Evolutionary conservation across 2,888 invertebrate genomes (phyloP), one percentile per base, ranked within the genome.

Genomic region (Nemotelus pantherinus): DNA sequence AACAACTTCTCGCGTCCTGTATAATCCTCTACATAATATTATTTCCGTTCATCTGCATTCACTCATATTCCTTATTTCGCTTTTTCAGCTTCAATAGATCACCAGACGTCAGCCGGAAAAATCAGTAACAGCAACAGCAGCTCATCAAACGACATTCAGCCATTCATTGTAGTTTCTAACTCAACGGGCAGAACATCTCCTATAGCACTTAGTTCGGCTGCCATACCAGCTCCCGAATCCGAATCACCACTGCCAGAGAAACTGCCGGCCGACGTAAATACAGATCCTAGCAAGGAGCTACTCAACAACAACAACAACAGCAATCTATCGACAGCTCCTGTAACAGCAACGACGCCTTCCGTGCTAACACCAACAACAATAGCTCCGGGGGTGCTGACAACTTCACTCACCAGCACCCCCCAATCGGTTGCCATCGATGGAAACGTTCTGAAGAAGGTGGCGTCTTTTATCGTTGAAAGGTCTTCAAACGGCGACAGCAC

Each of bases 401-500:
- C 88, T 1, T 90, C 90, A 39, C 75, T 70, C 41, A 39, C 58
- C 25, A 25, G 25, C 25, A 25, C 25, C 25, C 25, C 25, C 53
- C 67, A 67, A 57, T 50, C 48, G 41, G 10, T 63, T 43, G 67
- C 58, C 81, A 82, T 86, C 1, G 92, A 92, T 80, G 92, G 92
- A 81, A 92, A 93, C 85, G 94, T 95, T 64, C 88, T 96, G 75
- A 91, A 95, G 82, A 95, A 95, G 88, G 95, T 95, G 63, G 94
- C 95, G 68, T 94, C 94, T 74, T 90, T 95, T 81, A 94, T 94
- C 72, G 89, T 94, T 82, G 94, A 93, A 83, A 91, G 92, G 90
- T 91, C 83, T 43, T 71, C 77, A 25, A 25, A 25, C 41, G 76
- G 64, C 41, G 78, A 80, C 55, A 78, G 43, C 70, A 68, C 77